Conservation (phyloP, 2,113 vertebrate genomes). For the Psittacus erithacus region DNA sequence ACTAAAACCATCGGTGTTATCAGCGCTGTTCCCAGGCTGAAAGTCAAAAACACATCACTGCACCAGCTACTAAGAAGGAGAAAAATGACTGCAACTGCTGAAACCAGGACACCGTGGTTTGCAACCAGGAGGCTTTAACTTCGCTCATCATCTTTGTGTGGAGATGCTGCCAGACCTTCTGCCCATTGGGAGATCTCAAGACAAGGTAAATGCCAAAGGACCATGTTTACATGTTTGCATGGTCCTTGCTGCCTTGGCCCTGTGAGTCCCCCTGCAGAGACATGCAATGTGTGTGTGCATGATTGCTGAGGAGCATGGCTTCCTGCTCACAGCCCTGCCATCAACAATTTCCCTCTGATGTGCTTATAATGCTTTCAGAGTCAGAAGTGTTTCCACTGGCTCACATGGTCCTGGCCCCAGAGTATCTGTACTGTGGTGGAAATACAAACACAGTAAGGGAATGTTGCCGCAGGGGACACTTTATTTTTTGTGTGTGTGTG, state of each 20-base stretch:
- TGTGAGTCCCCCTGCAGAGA: fast-evolving
- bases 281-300: too few species aligned
- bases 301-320: not conserved
- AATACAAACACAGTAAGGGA: not conserved
- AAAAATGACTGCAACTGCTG: too few species aligned
- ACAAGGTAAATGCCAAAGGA: not conserved
- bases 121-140: not conserved
- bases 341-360: not conserved
- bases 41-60: too few species aligned
- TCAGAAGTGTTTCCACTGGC: fast-evolving
- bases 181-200: not conserved
- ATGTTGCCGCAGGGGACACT: not conserved
- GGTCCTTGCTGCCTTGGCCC: not conserved
- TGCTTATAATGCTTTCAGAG: not conserved
- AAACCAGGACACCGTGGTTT: not conserved
- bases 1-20: too few species aligned
- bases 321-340: not conserved
- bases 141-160: not conserved
- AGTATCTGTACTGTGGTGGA: not conserved
- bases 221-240: fast-evolving
- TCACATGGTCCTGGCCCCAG: not conserved
- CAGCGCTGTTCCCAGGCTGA: too few species aligned
- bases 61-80: too few species aligned
- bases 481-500: not conserved
- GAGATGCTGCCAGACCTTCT: not conserved